Base-by-base conservation (phyloP, 2,113 vertebrate genomes). In the Podarcis cretensis region DNA sequence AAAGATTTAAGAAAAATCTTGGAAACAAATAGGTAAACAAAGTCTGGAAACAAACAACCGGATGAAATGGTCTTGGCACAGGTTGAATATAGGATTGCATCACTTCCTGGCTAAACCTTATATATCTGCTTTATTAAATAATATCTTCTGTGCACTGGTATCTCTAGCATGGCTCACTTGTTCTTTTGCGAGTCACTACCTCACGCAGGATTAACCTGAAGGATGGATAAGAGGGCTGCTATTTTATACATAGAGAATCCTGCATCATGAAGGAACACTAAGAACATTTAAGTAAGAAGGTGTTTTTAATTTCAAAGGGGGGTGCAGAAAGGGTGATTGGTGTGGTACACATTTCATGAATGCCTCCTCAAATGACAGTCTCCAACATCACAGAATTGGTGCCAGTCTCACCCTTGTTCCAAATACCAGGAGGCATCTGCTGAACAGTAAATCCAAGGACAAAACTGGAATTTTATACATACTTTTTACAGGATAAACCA, bases 371-470 rank as follows among this genome's bases (percentile, higher is more conserved):
- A 77, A 83, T 84, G 87, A 81, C 81, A 18, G 18, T 86, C 32
- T n/a, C 69, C 75, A 87, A 84, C 12, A 74, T 90, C 89, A 89
- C 90, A 95, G 76, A 90, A 40, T 71, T 66, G 93, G 88, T 90
- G 85, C 35, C 86, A 92, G 92, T 93, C 79, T 82, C 40, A 0
- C 8, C 48, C 43, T 18, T 3, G 0, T 75, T 21, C 43, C 27
- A 23, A 43, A 43, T 83, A 5, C 18, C 59, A 18, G 21, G 0
- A 63, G n/a, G 1, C 83, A 65, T 83, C 65, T 35, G 80, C 74
- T 87, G 54, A 83, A 0, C 59, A 63, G 54, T 21, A 25, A 73
- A 81, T 21, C 16, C 16, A 57, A 14, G 32, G 81, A 82, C 84
- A 88, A 88, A 86, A 66, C 1, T 16, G 14, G 43, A 30, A 6